phyloP scores from a whole-genome alignment of 1,140 invertebrate species.

The Musca domestica region DNA sequence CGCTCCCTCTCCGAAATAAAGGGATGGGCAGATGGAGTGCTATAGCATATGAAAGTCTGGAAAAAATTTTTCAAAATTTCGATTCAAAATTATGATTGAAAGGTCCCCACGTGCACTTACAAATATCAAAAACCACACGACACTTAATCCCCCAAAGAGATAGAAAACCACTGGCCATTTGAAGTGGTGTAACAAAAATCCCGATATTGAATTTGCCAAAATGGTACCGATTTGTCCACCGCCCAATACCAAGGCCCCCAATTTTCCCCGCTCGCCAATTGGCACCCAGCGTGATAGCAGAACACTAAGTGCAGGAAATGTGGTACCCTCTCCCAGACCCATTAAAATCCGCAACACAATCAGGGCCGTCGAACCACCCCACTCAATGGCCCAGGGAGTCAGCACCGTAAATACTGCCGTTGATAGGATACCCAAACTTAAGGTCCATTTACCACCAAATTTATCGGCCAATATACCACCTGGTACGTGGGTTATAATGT shows the following conservation, averaged over 20 bases:
- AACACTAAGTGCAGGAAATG: conserved; percentile 72
- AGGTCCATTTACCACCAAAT: conserved; percentile 74
- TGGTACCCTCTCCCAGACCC: conserved; percentile 72
- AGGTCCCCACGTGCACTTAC: conserved; percentile 51
- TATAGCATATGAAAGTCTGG: conserved; percentile 64
- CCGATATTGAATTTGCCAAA: conserved; percentile 69
- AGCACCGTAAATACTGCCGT: conserved; percentile 73
- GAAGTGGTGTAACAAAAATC: conserved; percentile 63
- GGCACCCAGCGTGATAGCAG: conserved; percentile 75
- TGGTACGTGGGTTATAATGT: conserved; percentile 60
- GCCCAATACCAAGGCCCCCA: conserved; percentile 72
- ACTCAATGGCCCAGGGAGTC: conserved; percentile 62
- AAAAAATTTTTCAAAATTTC: background rate
- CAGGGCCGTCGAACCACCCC: conserved; percentile 61
- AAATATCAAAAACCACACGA: conserved; percentile 74
- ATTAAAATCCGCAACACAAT: conserved; percentile 66
- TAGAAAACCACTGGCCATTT: conserved; percentile 80
- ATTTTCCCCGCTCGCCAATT: conserved; percentile 66
- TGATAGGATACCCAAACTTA: conserved; percentile 68
- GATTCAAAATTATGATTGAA: background rate
- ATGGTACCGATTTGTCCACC: conserved; percentile 75
- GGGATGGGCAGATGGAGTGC: conserved; percentile 76
- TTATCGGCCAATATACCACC: conserved; percentile 68
- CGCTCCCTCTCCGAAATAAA: conserved; percentile 78
- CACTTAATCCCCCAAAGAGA: conserved; percentile 72